Conservation (phyloP, 2,888 invertebrate species). For the Galeopsomyia nigrocyanea region DNA sequence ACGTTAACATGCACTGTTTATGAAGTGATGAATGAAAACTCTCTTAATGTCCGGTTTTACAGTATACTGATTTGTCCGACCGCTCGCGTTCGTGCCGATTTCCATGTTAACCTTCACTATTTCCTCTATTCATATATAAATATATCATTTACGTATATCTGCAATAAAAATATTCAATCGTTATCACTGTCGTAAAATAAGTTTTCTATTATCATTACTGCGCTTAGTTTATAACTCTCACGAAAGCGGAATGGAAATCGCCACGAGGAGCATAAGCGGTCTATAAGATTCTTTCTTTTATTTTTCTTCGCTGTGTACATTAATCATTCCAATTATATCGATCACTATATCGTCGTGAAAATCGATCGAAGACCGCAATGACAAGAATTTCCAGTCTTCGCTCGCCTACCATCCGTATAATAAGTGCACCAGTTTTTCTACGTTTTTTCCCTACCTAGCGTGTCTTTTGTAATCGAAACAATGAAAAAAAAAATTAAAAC, state of each 20-base stretch:
- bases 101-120: slow-evolving; percentile 6
- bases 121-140: slow-evolving; percentile 17
- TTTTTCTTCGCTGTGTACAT: slow-evolving; percentile 21
- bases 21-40: slow-evolving; percentile 40
- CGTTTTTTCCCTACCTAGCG: slow-evolving; percentile 39
- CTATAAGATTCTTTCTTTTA: slow-evolving; percentile 6
- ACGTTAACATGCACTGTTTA: slow-evolving; percentile 44
- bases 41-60: slow-evolving; percentile 5
- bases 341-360: slow-evolving; percentile 36
- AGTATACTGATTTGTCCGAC: slow-evolving; percentile 21
- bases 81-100: slow-evolving; percentile 14
- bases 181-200: slow-evolving; percentile 33
- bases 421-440: slow-evolving; percentile 46
- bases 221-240: slow-evolving; percentile 24
- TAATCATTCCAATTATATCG: slow-evolving; percentile 37
- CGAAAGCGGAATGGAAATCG: slow-evolving; percentile 19
- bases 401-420: slow-evolving; percentile 42
- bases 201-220: slow-evolving; percentile 21
- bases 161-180: slow-evolving; percentile 41
- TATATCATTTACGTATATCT: slow-evolving; percentile 26
- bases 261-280: slow-evolving; percentile 13
- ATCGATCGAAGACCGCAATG: slow-evolving; percentile 33
- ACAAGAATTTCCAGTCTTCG: slow-evolving; percentile 35
- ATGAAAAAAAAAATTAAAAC: slow-evolving; percentile 23
- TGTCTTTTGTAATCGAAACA: slow-evolving; percentile 25